Percentiles rank a stretch among this genome's conserved stretches.
Conservation (phyloP, 2,113 vertebrate genomes). For the Pseudolaguvia tuberculata region DNA sequence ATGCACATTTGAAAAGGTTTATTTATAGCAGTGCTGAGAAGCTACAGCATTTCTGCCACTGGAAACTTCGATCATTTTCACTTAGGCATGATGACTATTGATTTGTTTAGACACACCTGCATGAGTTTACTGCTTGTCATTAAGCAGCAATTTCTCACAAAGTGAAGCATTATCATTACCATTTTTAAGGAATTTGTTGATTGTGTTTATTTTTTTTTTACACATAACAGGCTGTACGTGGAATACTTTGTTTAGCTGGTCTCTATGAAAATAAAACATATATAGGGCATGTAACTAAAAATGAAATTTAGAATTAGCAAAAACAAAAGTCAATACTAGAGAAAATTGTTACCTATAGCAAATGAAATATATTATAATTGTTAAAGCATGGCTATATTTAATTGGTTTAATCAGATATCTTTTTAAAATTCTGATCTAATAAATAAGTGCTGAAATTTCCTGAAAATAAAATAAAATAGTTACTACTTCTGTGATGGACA, state of each 20-base stretch:
- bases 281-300: background rate
- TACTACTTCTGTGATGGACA: background rate
- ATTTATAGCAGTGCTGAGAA: slow-evolving; percentile 34
- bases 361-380: too few relatives aligned
- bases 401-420: too few relatives aligned
- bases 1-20: slow-evolving; percentile 31
- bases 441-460: background rate
- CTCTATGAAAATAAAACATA: slow-evolving; percentile 3
- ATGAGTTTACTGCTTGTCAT: slow-evolving; percentile 42
- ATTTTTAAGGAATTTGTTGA: slow-evolving; percentile 50
- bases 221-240: slow-evolving; percentile 3
- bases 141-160: slow-evolving; percentile 40
- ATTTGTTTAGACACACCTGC: slow-evolving; percentile 52
- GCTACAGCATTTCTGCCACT: slow-evolving; percentile 32
- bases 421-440: too few relatives aligned
- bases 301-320: background rate
- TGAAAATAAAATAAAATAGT: background rate
- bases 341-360: too few relatives aligned
- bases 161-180: slow-evolving; percentile 42
- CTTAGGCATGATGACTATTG: slow-evolving; percentile 53
- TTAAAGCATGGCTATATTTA: too few relatives aligned
- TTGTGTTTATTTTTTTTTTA: slow-evolving; percentile 22
- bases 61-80: slow-evolving; percentile 55
- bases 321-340: background rate
- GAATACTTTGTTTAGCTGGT: too few relatives aligned